These are phyloP conservation scores for Cataglyphis rosenhaueri DNA, from an alignment of 2,888 invertebrate genomes.

Conservation along the genomic window DNA sequence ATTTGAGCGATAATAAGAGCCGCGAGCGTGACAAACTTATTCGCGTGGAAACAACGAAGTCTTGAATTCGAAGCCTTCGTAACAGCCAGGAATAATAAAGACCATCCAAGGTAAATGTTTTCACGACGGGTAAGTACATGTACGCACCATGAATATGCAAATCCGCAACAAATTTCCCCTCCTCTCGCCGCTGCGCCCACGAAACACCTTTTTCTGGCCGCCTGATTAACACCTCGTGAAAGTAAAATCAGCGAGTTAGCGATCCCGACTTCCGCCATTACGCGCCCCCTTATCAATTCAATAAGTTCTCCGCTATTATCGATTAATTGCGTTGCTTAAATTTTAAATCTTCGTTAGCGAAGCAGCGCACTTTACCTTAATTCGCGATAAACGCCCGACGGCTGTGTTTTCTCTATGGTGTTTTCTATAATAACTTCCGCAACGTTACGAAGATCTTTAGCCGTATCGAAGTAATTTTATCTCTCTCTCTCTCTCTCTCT, in stretches of 20 bases:
- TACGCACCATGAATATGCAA: constrained; percentile 78
- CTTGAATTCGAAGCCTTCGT: constrained; percentile 73
- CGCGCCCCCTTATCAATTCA: constrained; percentile 72
- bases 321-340: constrained; percentile 48
- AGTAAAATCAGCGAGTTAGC: constrained; percentile 79
- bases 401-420: constrained; percentile 40
- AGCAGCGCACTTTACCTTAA: background rate
- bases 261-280: constrained; percentile 61
- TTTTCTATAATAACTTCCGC: constrained; percentile 52
- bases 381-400: background rate
- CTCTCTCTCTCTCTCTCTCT: background rate
- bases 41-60: constrained; percentile 70
- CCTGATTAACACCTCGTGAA: constrained; percentile 77
- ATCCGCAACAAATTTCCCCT: constrained; percentile 76
- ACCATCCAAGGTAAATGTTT: constrained; percentile 76
- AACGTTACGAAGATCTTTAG: constrained; percentile 45
- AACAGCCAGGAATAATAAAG: constrained; percentile 75
- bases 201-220: constrained; percentile 73
- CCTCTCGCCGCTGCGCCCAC: constrained; percentile 66
- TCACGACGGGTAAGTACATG: constrained; percentile 74
- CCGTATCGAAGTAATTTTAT: constrained; percentile 44
- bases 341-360: constrained; percentile 17
- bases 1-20: constrained; percentile 73
- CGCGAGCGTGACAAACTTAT: constrained; percentile 66
- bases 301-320: constrained; percentile 59